Conservation (phyloP, 2,888 invertebrate genomes). For the Tuta absoluta region DNA sequence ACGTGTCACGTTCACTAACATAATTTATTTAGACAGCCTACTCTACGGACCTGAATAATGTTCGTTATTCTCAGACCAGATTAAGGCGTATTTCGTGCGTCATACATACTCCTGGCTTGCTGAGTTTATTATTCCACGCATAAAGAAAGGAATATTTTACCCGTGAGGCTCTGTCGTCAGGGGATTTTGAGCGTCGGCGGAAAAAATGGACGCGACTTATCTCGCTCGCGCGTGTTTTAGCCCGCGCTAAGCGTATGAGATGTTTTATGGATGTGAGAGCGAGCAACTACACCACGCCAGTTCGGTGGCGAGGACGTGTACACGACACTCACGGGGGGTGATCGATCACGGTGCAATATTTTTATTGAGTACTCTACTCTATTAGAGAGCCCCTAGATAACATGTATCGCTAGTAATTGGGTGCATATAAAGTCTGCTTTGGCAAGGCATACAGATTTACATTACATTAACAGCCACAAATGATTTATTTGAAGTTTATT, state of each 20-base stretch:
- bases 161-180: constrained; percentile 59
- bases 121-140: constrained; percentile 68
- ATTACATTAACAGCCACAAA: too few species aligned
- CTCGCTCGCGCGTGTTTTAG: constrained; percentile 58
- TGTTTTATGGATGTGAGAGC: constrained; percentile 65
- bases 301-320: constrained; percentile 8
- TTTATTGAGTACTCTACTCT: constrained; percentile 10
- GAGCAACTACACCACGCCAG: constrained; percentile 7
- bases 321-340: neutral
- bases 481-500: neutral
- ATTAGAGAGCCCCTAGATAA: neutral
- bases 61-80: neutral
- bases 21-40: neutral
- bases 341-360: constrained; percentile 17
- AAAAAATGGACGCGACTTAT: constrained; percentile 78
- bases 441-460: neutral
- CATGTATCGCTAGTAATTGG: neutral
- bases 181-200: constrained; percentile 69
- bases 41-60: neutral
- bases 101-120: constrained; percentile 1
- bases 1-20: neutral
- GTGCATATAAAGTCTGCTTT: neutral
- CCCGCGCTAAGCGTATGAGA: constrained; percentile 54
- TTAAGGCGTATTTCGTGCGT: neutral
- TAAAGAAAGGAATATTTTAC: constrained; percentile 75